Conservation (phyloP, 2,113 vertebrate genomes). For the Hemibagrus wyckioides region DNA sequence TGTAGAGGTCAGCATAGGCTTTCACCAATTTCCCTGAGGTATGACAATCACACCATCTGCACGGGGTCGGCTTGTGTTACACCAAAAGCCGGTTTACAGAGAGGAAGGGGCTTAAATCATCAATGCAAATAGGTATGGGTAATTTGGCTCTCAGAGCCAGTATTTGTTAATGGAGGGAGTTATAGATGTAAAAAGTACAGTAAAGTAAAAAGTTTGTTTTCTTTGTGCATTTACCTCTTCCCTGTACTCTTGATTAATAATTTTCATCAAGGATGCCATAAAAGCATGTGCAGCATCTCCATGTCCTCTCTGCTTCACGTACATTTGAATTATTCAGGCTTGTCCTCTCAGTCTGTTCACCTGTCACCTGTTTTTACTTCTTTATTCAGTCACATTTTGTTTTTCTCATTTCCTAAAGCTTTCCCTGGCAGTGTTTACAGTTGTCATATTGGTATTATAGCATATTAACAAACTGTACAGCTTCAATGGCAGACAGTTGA, state of each 20-base stretch:
- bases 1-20: slow-evolving; percentile 36
- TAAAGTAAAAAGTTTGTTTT: not conserved
- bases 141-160: slow-evolving; percentile 8
- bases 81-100: slow-evolving; percentile 50
- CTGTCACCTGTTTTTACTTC: not conserved
- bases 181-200: not conserved
- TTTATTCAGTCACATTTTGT: not conserved
- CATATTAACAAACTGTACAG: not conserved
- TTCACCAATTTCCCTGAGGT: slow-evolving; percentile 62
- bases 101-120: slow-evolving; percentile 65
- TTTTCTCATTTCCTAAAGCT: not conserved
- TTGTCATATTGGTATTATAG: not conserved
- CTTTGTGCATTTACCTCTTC: not conserved
- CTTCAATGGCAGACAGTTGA: not conserved
- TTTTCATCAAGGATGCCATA: not conserved
- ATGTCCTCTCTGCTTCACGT: not conserved
- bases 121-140: slow-evolving; percentile 63
- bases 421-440: not conserved
- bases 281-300: not conserved
- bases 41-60: slow-evolving; percentile 68
- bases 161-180: slow-evolving; percentile 1
- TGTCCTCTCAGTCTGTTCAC: not conserved
- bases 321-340: slow-evolving; percentile 20
- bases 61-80: slow-evolving; percentile 63
- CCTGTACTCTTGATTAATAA: not conserved